Base-by-base conservation (phyloP, 2,888 invertebrate species). In the Leptinotarsa juncta region DNA sequence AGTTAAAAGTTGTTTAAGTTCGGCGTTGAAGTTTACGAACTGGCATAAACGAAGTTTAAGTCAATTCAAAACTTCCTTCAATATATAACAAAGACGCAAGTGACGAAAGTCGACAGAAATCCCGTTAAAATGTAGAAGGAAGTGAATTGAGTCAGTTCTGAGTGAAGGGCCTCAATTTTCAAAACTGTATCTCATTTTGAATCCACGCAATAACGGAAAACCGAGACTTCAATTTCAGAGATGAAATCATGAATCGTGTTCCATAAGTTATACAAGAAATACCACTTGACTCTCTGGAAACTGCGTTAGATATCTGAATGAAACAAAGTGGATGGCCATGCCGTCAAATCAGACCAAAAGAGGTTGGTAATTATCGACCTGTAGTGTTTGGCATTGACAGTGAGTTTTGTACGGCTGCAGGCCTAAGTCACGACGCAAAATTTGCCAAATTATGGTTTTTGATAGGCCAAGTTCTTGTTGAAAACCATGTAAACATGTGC, bases 51-150 rank as follows among this genome's bases (percentile, higher is more conserved):
- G 32, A 68, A 68, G 55, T 68, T 49, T 51, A 12, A 68, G 32
- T 68, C 68, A 68, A 68, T 68, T 55, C 32, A 50, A 68, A 50
- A 68, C 55, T 68, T 55, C 55, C 1, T 42, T n/a, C 32, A 14
- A 32, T 10, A 67, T 26, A 53, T 49, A n/a, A 67, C 26, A 67
- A 26, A 23, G 23, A 23, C 15, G 42, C 20, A 42, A 68, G 50
- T 55, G 55, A 55, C 20, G 68, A 32, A 57, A 15, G 55, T 23
- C 14, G 10, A n/a, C 42, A n/a, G 32, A 32, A 32, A 62, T 16
- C n/a, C 15, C 62, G 42, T 42, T n/a, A 3, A 62, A 32, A 42
- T 42, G 12, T 1, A n/a, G 10, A n/a, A 62, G n/a, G 42, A n/a
- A 42, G 32, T 60, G 32, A n/a, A 62, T 62, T 62, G 16, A 42